Base-by-base conservation (phyloP, 2,797 vertebrate genomes). In the Sebastes diploproa region DNA sequence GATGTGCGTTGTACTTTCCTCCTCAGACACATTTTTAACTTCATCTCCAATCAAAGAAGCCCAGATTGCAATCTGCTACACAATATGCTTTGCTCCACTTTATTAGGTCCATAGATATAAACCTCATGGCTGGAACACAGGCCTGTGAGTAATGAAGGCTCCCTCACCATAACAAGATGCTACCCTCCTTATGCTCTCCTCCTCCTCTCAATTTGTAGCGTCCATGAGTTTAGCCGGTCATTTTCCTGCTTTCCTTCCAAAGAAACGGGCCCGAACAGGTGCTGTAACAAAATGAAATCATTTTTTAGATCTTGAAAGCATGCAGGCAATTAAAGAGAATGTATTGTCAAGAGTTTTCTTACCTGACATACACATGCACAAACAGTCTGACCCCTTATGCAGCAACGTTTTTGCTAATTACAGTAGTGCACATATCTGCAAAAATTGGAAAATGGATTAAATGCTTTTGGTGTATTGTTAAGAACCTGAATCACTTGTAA, bases 41-140 rank as follows among this genome's bases (percentile, higher is more conserved):
- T 90, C 88, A 89, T 91, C 86, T 94, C 93, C 90, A 93, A 94
- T 95, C 93, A 95, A 92, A 91, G 83, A 67, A 86, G 88, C 84
- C 89, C 90, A 95, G 89, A 95, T 94, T 93, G 91, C 95, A 95
- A 95, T 95, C 95, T 95, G 95, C 86, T 86, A 32, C 86, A 93
- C 94, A 95, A 95, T 94, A 95, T 96, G 95, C 91, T 94, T 91
- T 84, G 84, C 91, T 94, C 90, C 93, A 93, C 91, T 95, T 95
- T 95, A 95, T 94, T 93, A 94, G 91, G 86, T 88, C 79, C 82
- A 83, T 80, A 92, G 93, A 94, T 89, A 94, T 89, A 91, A 94
- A 93, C 85, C 89, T 84, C 83, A 76, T 89, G 92, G 86, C 88
- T 92, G 72, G 68, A 91, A 89, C 88, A 75, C 80, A 83, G 91